A percentile compares a stretch with the other conserved stretches of the same genome.
Evolutionary conservation across 30 jellyfish, hydroid and myxozoan genomes (phyloP).

Genomic region (Chrysaora quinquecirrha): DNA sequence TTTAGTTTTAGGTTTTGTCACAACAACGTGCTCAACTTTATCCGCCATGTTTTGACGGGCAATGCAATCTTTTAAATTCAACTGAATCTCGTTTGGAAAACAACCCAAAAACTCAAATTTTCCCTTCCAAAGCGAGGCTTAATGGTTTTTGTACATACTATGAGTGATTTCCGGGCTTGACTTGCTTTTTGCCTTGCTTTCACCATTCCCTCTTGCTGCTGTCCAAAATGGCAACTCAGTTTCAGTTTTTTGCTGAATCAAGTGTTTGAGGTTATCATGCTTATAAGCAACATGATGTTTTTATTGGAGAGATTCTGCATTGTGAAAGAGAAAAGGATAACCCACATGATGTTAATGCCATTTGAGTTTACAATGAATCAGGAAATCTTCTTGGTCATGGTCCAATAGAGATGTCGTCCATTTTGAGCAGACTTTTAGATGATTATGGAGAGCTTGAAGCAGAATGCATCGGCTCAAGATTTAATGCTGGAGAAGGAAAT

Average conservation of each 20-base stretch:
- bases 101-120: too few species aligned
- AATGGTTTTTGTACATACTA: too few species aligned
- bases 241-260: too few species aligned
- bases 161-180: too few species aligned
- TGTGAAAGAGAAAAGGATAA: slow-evolving; percentile 48
- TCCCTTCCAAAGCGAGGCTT: too few species aligned
- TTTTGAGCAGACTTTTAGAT: slow-evolving; percentile 32
- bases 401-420: slow-evolving; percentile 46
- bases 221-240: too few species aligned
- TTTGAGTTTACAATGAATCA: slow-evolving; percentile 43
- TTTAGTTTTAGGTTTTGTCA: not conserved
- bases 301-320: slow-evolving; percentile 40
- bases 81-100: too few species aligned
- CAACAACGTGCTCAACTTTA: slow-evolving; percentile 36
- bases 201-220: too few species aligned
- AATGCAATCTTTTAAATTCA: too few species aligned
- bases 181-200: too few species aligned
- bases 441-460: slow-evolving; percentile 55
- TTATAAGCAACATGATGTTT: slow-evolving; percentile 42
- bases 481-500: slow-evolving; percentile 21
- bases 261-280: slow-evolving; percentile 51
- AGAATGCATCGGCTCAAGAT: slow-evolving; percentile 34
- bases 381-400: slow-evolving; percentile 45
- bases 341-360: slow-evolving; percentile 36
- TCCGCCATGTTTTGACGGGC: slow-evolving; percentile 57